A percentile compares a stretch with the other conserved stretches of the same genome.
These are phyloP conservation scores for Anguilla anguilla DNA, from an alignment of 2,797 vertebrate species.

Conservation along the genomic window DNA sequence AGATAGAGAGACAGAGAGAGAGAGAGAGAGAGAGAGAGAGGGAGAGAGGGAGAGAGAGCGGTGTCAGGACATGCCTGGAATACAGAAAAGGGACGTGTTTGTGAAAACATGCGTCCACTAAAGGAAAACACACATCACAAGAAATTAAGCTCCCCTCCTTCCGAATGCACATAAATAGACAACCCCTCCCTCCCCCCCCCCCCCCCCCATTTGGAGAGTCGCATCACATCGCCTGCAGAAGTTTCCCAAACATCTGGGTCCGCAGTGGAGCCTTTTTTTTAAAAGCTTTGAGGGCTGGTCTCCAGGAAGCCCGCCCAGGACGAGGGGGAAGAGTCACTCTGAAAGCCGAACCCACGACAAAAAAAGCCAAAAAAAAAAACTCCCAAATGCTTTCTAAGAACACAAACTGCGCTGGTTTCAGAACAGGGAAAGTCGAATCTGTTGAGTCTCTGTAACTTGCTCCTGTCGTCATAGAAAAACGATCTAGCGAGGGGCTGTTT, in stretches of 20 bases:
- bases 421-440: neutral
- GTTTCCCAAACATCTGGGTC: neutral
- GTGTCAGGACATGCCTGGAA: slow-evolving; percentile 26
- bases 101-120: slow-evolving; percentile 1
- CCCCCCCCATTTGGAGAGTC: neutral
- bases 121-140: neutral
- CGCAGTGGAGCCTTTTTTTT: neutral
- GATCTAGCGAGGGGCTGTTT: neutral
- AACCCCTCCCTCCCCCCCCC: neutral
- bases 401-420: neutral
- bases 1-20: slow-evolving; percentile 13
- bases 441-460: neutral
- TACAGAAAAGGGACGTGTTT: neutral
- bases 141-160: neutral
- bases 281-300: neutral
- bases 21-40: neutral
- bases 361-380: neutral
- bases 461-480: neutral
- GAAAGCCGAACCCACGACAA: neutral
- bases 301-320: neutral
- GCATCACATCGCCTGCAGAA: neutral
- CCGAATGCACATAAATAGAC: neutral
- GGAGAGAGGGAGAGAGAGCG: slow-evolving; percentile 21
- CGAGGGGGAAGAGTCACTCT: neutral
- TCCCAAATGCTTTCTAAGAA: neutral